Evolutionary conservation across 2,797 vertebrate species (phyloP).

Genomic region (Parauchenoglanis punctatus): DNA sequence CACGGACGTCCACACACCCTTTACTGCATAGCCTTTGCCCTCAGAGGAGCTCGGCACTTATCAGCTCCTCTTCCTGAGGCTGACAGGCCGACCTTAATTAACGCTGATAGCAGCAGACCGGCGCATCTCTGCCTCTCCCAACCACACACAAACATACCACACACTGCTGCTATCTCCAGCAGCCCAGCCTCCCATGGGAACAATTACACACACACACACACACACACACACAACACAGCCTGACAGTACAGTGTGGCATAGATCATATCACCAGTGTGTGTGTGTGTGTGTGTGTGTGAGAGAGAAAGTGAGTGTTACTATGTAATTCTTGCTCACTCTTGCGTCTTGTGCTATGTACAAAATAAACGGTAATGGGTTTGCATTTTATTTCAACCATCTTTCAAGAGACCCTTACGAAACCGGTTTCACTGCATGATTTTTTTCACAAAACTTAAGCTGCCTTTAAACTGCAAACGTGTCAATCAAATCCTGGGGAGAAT

Average conservation of each 20-base stretch:
- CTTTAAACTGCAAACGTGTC: not conserved
- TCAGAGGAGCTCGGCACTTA: conserved; percentile 50
- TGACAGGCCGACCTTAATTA: conserved; percentile 61
- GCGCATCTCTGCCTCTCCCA: conserved; percentile 45
- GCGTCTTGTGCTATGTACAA: conserved; percentile 25
- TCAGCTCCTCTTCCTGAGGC: conserved; percentile 55
- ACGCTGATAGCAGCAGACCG: conserved; percentile 54
- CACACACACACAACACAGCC: conserved; percentile 19
- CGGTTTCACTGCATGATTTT: not conserved
- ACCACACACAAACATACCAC: conserved; percentile 35
- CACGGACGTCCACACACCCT: not conserved
- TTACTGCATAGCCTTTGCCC: conserved; percentile 20
- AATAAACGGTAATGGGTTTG: conserved; percentile 37
- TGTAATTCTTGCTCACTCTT: conserved; percentile 44
- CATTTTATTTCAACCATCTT: conserved; percentile 16
- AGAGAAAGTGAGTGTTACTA: not conserved
- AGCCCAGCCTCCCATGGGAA: conserved; percentile 41
- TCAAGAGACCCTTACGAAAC: conserved; percentile 8
- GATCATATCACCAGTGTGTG: conserved; percentile 40
- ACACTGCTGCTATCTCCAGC: conserved; percentile 39
- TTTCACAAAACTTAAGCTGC: not conserved
- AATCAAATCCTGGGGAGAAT: not conserved
- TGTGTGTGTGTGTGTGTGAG: not conserved
- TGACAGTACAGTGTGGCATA: conserved; percentile 42
- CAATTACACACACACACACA: conserved; percentile 45